Conservation (phyloP, 2,888 invertebrate genomes). For the Eupithecia insigniata region DNA sequence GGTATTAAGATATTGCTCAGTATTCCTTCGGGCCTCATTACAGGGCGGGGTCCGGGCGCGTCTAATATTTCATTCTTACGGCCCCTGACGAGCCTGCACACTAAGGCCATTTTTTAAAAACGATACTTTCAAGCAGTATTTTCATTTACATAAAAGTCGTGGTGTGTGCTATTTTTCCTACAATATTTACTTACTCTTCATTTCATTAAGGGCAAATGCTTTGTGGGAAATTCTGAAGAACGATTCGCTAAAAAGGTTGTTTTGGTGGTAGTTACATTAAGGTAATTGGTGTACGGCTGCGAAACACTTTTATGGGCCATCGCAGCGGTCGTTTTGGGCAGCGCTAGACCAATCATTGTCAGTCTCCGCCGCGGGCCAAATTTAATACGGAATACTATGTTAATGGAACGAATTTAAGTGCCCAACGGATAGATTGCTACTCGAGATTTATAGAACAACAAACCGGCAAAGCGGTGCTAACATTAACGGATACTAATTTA, state of each 20-base stretch:
- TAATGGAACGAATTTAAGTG: conserved; percentile 75
- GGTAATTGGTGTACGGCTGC: conserved; percentile 79
- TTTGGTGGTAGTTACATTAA: conserved; percentile 80
- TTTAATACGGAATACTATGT: conserved; percentile 72
- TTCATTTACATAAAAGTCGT: conserved; percentile 67
- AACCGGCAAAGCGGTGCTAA: conserved; percentile 58
- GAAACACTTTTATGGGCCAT: conserved; percentile 79
- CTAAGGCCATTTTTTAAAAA: conserved; percentile 51
- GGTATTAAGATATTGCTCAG: conserved; percentile 83
- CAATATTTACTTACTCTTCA: conserved; percentile 64
- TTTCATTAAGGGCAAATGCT: conserved; percentile 73
- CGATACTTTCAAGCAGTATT: conserved; percentile 58
- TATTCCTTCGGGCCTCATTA: conserved; percentile 82
- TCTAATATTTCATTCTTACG: conserved; percentile 77
- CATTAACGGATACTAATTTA: conserved; percentile 59
- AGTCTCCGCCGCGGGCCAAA: conserved; percentile 69
- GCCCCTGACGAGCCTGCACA: conserved; percentile 57
- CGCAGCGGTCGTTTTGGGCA: conserved; percentile 72
- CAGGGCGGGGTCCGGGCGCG: conserved; percentile 70
- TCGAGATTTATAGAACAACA: conserved; percentile 72
- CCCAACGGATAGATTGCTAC: conserved; percentile 68
- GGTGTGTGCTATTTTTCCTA: conserved; percentile 49
- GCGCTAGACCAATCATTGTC: conserved; percentile 74
- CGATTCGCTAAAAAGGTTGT: conserved; percentile 77
- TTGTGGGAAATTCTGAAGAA: conserved; percentile 67